phyloP scores from a whole-genome alignment of 2,797 vertebrate genomes.

The Liparis tanakae region DNA sequence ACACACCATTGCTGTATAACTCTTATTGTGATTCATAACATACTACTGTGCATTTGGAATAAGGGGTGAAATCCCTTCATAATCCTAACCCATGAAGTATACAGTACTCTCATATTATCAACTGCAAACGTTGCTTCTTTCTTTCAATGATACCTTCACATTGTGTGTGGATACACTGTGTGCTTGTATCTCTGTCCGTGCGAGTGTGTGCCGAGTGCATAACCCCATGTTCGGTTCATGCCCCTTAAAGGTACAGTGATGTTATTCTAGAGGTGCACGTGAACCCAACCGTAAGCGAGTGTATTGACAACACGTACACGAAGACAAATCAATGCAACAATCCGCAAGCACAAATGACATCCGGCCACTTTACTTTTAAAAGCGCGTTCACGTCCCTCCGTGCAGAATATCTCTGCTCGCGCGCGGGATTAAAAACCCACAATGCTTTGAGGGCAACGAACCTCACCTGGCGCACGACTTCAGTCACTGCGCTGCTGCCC shows the following conservation, averaged over 20 bases:
- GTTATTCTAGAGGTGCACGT: slow-evolving; percentile 76
- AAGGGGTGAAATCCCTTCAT: slow-evolving; percentile 29
- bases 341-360: background rate
- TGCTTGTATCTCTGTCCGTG: slow-evolving; percentile 40
- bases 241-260: slow-evolving; percentile 67
- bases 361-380: no score
- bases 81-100: slow-evolving; percentile 48
- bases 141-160: slow-evolving; percentile 56
- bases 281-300: slow-evolving; percentile 70
- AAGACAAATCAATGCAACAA: background rate
- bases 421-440: no score
- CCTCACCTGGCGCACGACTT: no score
- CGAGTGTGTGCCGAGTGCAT: slow-evolving; percentile 36
- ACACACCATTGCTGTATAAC: slow-evolving; percentile 62
- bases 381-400: no score
- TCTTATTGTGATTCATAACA: slow-evolving; percentile 60
- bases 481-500: no score
- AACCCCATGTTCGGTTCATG: slow-evolving; percentile 58
- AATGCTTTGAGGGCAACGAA: background rate
- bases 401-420: no score
- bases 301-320: slow-evolving; percentile 49
- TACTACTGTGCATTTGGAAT: slow-evolving; percentile 59
- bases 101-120: slow-evolving; percentile 49
- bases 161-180: no score
- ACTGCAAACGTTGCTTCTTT: slow-evolving; percentile 61